Evolutionary conservation across 2,797 vertebrate species (phyloP).

Genomic region (Gymnoscopelus braueri): DNA sequence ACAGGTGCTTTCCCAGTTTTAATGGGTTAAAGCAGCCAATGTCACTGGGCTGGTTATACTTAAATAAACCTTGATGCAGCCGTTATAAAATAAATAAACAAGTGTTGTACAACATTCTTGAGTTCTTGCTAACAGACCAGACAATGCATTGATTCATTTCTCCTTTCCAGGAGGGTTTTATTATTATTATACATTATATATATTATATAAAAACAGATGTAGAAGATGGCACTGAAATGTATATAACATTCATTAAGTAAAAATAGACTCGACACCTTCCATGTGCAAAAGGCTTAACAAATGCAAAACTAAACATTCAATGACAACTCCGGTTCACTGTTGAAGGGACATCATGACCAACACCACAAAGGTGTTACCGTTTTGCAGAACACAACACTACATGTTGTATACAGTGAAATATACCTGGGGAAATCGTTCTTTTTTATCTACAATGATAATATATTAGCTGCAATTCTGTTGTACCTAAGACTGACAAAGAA

Average conservation of each 20-base stretch:
- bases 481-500: slow-evolving; percentile 8
- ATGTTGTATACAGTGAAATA: slow-evolving; percentile 15
- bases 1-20: too few relatives aligned
- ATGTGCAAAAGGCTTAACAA: slow-evolving; percentile 46
- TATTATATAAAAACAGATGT: not conserved
- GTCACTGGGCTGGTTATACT: not conserved
- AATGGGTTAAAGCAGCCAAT: not conserved
- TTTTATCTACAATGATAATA: not conserved
- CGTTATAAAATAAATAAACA: not conserved
- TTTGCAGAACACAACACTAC: slow-evolving; percentile 24
- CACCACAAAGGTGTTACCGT: slow-evolving; percentile 21
- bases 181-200: slow-evolving; percentile 59
- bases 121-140: not conserved
- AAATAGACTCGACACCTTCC: slow-evolving; percentile 37
- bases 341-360: slow-evolving; percentile 3
- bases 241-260: slow-evolving; percentile 42
- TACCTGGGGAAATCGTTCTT: slow-evolving; percentile 1
- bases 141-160: not conserved
- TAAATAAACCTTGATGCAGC: not conserved
- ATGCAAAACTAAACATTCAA: slow-evolving; percentile 45
- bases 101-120: not conserved
- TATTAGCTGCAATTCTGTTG: slow-evolving; percentile 12
- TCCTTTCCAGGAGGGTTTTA: slow-evolving; percentile 54
- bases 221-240: slow-evolving; percentile 47
- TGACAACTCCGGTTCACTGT: slow-evolving; percentile 15